phyloP scores from a whole-genome alignment of 2,113 vertebrate species.

The Etheostoma cragini region DNA sequence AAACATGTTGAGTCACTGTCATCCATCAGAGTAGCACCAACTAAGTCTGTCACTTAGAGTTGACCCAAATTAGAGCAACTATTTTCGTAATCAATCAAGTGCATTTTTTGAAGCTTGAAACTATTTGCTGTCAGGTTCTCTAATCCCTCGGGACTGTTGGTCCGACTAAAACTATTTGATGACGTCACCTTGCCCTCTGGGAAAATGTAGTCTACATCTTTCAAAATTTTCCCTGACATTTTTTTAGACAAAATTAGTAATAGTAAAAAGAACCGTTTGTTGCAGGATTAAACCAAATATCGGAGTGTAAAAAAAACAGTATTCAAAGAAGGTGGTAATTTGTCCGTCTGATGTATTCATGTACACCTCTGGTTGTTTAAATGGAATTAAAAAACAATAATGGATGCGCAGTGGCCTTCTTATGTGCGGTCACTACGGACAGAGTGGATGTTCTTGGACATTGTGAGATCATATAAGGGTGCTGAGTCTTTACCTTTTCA shows the following conservation, averaged over 20 bases:
- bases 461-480: neutral
- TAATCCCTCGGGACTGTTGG: neutral
- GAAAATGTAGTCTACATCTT: too few relatives aligned
- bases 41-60: neutral
- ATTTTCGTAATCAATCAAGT: neutral
- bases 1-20: neutral
- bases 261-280: too few relatives aligned
- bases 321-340: neutral
- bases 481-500: neutral
- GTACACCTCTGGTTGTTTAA: neutral
- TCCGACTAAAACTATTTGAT: too few relatives aligned
- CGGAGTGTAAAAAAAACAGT: neutral
- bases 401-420: neutral
- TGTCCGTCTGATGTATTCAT: neutral
- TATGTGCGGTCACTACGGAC: neutral
- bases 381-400: neutral
- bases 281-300: neutral
- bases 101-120: too few relatives aligned
- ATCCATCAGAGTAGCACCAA: neutral
- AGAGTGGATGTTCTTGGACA: neutral
- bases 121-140: neutral
- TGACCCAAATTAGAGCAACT: neutral
- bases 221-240: too few relatives aligned
- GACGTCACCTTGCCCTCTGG: too few relatives aligned
- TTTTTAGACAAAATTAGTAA: too few relatives aligned